Base-by-base conservation (phyloP, 1,140 invertebrate genomes). In the Procambarus virginalis region DNA sequence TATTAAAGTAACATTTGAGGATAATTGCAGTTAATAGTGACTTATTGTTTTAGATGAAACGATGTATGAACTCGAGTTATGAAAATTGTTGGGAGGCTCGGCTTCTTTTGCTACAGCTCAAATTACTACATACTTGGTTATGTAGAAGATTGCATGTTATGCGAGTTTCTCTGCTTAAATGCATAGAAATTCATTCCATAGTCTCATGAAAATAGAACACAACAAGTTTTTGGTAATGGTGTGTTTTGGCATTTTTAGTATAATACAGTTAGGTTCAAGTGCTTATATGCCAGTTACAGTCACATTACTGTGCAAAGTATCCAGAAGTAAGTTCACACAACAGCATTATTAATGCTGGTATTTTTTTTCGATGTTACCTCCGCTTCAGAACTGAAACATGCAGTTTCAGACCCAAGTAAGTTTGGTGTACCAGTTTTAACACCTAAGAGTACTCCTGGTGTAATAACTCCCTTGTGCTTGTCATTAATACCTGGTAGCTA, bases 381-480 rank as follows among this genome's bases (percentile, higher is more conserved):
- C 22, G 85, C 85, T 86, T 86, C 76, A 64, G 77, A 86, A 79
- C 85, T 86, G 85, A 46, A 86, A 86, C 84, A 77, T 86, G 77
- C 85, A 79, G 85, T 86, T 86, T 80, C 85, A 86, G 85, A 79
- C 60, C 68, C 85, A 86, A 79, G 60, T 80, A 79, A 86, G 77
- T 86, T 86, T 78, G 85, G 85, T 86, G 85, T 86, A 86, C 76
- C 85, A 86, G 45, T 86, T 86, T 34, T 79, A 55, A 86, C 85
- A 86, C 85, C 85, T 86, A 68, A 68, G 76, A 86, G 76, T 86
- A 86, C 76, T 86, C 85, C 85, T 86, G 85, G 77, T 86, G 85
- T 86, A 86, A 86, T 86, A 86, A 86, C 85, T 86, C 85, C 85
- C 85, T 80, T 80, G 77, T 86, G 85, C 85, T 86, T 86, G 85